Conservation (phyloP, 1,140 invertebrate species). For the Aplysia californica region DNA sequence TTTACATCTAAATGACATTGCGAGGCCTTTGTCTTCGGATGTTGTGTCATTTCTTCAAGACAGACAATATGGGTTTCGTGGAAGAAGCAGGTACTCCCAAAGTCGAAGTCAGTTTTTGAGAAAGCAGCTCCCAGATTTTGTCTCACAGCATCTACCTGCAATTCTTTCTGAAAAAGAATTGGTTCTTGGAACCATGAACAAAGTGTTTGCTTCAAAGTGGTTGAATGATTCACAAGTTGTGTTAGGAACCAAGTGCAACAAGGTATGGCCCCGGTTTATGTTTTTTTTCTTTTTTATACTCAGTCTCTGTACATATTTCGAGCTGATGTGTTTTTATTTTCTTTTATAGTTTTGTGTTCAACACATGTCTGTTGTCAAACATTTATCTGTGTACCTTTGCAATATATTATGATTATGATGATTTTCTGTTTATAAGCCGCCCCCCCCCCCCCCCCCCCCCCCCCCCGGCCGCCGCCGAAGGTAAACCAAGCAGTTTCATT, state of each 20-base stretch:
- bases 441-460: too few species aligned
- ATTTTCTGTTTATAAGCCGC: neutral
- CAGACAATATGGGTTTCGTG: conserved; percentile 23
- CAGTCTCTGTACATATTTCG: neutral
- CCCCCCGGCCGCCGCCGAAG: neutral
- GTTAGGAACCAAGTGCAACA: conserved; percentile 97
- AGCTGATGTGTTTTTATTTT: neutral
- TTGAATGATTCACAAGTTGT: conserved; percentile 93
- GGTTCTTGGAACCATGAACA: conserved; percentile 79
- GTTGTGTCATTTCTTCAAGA: neutral
- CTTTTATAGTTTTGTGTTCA: neutral
- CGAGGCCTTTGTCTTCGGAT: neutral
- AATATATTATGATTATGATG: neutral
- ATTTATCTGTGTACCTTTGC: neutral
- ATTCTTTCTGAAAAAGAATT: conserved; percentile 61
- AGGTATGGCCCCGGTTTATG: conserved; percentile 71
- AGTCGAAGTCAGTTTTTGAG: conserved; percentile 9
- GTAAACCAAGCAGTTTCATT: neutral
- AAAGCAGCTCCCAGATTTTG: conserved; percentile 40
- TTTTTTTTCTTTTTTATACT: neutral
- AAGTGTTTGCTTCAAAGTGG: conserved; percentile 96
- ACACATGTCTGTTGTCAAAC: neutral
- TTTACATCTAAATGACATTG: neutral
- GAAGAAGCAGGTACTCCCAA: conserved; percentile 23
- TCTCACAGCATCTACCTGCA: conserved; percentile 52